Base-by-base conservation (phyloP, 2,888 invertebrate species). In the Pandemis cinnamomeana region DNA sequence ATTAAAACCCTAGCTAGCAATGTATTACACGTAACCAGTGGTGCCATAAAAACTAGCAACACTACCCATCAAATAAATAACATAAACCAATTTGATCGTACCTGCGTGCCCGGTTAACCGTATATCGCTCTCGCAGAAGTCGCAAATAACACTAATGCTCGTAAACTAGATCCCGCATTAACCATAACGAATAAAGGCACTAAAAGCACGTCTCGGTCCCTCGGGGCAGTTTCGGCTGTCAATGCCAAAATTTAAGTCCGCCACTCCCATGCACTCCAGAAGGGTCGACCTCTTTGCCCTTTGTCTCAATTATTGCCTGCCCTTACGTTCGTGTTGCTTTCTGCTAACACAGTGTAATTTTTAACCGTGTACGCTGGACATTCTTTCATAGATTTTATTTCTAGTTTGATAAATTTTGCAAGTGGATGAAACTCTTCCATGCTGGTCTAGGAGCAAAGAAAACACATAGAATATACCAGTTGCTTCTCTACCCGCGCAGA, bases 121-220 rank as follows among this genome's bases (percentile, higher is more conserved):
- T 75, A 76, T 72, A 79, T 79, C 77, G 78, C 75, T 77, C 77
- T 75, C 77, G 55, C 82, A 78, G 84, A 90, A 90, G 89, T 91
- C 89, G 84, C 91, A 91, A 92, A 91, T 90, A 92, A 92, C 91
- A 82, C 89, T 88, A 87, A 84, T 81, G 85, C 86, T 91, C 93
- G 90, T 93, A 93, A 94, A 93, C 91, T 89, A 92, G 89, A 88
- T 89, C 89, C 87, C 88, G 87, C 93, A 94, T 93, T 93, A 92
- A 89, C 93, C 91, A 92, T 93, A 92, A 92, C 92, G 93, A 92
- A 93, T 93, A 93, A 93, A 93, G 90, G 93, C 89, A 91, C 92
- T 93, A 93, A 93, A 91, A 93, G 93, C 91, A 90, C 87, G 90
- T 88, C 89, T 87, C 86, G 84, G 77, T 93, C 93, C 93, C 93